Conservation (phyloP, 1,140 invertebrate species). For the Lordiphosa mommai region DNA sequence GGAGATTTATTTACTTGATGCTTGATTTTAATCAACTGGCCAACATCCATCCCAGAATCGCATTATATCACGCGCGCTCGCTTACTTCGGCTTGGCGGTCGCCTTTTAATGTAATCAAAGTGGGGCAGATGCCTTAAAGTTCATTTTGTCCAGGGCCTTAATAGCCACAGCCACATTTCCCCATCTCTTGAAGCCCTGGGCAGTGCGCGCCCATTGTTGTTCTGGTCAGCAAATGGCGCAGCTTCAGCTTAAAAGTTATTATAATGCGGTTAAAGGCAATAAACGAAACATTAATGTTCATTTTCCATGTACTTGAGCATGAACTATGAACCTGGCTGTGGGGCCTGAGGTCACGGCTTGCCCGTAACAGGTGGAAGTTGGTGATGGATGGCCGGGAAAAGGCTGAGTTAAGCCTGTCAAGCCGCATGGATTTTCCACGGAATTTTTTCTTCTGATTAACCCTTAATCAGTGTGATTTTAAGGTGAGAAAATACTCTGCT, state of each 20-base stretch:
- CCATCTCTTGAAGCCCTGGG: conserved; percentile 4
- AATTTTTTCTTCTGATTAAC: too few species aligned
- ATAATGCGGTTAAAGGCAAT: conserved; percentile 76
- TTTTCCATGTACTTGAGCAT: conserved; percentile 47
- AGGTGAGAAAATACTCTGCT: too few species aligned
- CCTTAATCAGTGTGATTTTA: too few species aligned
- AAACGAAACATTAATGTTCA: conserved; percentile 69
- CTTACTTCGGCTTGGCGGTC: conserved; percentile 11
- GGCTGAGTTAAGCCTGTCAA: too few species aligned
- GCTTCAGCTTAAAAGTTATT: conserved; percentile 74
- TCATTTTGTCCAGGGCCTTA: conserved; percentile 77
- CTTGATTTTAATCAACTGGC: conserved; percentile 73
- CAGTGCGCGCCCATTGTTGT: conserved; percentile 47
- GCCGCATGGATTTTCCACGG: too few species aligned
- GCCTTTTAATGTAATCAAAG: conserved; percentile 68
- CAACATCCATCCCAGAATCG: conserved; percentile 14
- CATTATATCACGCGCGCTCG: conserved; percentile 65
- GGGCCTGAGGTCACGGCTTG: conserved; percentile 9
- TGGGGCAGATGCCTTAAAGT: conserved; percentile 64
- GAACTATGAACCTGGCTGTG: conserved; percentile 34
- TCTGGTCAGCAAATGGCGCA: conserved; percentile 56
- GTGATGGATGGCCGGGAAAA: background rate
- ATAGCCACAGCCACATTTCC: conserved; percentile 68
- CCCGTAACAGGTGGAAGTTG: conserved; percentile 29
- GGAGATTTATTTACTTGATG: conserved; percentile 75